Evolutionary conservation across 2,797 vertebrate genomes (phyloP).

Genomic region (Rhabdomys pumilio): DNA sequence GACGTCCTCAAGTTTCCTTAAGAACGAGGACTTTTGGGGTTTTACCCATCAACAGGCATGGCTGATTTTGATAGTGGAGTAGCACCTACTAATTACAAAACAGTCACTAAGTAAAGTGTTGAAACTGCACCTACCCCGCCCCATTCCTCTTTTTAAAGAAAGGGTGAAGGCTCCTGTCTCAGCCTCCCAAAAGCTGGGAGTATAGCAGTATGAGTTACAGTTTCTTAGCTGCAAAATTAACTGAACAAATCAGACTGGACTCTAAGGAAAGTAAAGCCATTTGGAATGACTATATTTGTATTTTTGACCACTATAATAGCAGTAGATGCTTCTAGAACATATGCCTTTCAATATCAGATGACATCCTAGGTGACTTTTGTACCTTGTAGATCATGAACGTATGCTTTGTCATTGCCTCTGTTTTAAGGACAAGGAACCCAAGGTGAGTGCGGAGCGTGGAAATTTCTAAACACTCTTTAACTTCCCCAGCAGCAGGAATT

Average conservation of each 20-base stretch:
- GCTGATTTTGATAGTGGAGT: neutral
- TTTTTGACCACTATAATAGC: neutral
- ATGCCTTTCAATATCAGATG: neutral
- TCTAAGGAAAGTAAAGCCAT: slow-evolving; percentile 24
- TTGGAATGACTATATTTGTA: neutral
- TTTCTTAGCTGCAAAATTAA: slow-evolving; percentile 31
- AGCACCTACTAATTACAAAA: slow-evolving; percentile 11
- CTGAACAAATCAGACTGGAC: neutral
- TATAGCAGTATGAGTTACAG: neutral
- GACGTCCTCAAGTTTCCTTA: neutral
- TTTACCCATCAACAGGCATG: neutral
- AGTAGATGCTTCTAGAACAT: neutral
- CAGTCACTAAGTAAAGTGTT: slow-evolving; percentile 1
- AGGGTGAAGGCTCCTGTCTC: neutral
- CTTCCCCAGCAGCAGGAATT: neutral
- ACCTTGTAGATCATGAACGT: neutral
- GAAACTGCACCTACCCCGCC: accelerated
- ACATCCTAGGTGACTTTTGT: neutral
- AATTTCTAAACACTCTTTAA: neutral
- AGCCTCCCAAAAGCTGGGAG: neutral
- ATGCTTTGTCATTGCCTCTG: neutral
- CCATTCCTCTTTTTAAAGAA: neutral
- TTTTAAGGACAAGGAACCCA: slow-evolving; percentile 21
- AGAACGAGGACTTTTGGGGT: neutral
- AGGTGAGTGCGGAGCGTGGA: neutral